Evolutionary conservation across 2,113 vertebrate species (phyloP).

Genomic region (Phrynosoma blainvillii): DNA sequence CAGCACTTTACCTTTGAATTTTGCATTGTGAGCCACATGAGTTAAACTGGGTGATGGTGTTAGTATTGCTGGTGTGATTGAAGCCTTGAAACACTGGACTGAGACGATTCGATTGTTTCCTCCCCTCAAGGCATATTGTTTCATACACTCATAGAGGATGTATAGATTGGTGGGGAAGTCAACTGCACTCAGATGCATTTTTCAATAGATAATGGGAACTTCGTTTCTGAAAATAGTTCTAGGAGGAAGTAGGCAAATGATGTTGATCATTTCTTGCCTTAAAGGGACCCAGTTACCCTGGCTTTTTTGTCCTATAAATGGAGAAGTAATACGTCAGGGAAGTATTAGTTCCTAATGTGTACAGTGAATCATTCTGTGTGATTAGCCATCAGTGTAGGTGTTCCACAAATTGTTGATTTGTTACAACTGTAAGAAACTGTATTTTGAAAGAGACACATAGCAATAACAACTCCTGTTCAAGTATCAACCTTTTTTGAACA

Average conservation of each 20-base stretch:
- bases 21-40: background rate
- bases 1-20: background rate
- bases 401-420: constrained; percentile 39
- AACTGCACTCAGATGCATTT: constrained; percentile 18
- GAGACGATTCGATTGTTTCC: background rate
- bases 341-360: accelerated
- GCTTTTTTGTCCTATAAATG: background rate
- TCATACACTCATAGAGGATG: accelerated
- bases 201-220: constrained; percentile 14
- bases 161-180: background rate
- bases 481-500: background rate
- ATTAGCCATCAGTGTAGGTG: constrained; percentile 37
- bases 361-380: background rate
- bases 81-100: accelerated
- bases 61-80: background rate
- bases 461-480: background rate
- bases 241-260: constrained; percentile 16
- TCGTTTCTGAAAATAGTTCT: constrained; percentile 40
- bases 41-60: background rate
- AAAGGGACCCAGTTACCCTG: accelerated
- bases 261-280: background rate
- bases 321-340: background rate
- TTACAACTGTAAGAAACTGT: background rate
- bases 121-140: background rate
- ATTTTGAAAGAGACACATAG: background rate